Percentiles rank a stretch among this genome's conserved stretches.
phyloP scores from a whole-genome alignment of 2,113 vertebrate genomes.

The Pavo muticus region DNA sequence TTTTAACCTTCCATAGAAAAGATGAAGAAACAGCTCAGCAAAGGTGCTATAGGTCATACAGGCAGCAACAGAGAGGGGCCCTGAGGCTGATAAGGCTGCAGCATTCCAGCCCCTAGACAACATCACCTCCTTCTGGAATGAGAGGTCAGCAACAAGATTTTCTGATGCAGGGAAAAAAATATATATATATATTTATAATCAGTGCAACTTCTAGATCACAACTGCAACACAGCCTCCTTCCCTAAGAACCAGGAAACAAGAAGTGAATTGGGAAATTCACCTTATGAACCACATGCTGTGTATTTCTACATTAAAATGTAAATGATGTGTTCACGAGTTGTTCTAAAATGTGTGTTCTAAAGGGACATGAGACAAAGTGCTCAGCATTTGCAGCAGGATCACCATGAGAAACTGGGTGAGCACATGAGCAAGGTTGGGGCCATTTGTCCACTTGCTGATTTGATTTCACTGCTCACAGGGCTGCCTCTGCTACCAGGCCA shows the following conservation, averaged over 20 bases:
- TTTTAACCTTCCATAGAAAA: slow-evolving; percentile 37
- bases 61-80: background rate
- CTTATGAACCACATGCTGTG: background rate
- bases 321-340: background rate
- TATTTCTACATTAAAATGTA: background rate
- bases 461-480: rapidly evolving
- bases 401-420: rapidly evolving
- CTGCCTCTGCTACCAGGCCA: rapidly evolving
- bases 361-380: background rate
- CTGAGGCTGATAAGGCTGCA: background rate
- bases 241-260: background rate
- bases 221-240: background rate
- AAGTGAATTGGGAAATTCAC: background rate
- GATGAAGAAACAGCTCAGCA: slow-evolving; percentile 6
- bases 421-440: rapidly evolving
- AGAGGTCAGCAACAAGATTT: background rate
- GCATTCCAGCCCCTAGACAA: slow-evolving; percentile 27
- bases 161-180: rapidly evolving
- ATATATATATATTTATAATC: background rate
- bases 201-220: background rate
- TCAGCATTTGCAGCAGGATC: rapidly evolving
- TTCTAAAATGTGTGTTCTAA: background rate
- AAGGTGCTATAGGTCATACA: background rate
- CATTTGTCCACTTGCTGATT: background rate
- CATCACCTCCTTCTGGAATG: slow-evolving; percentile 44